Evolutionary conservation across 2,113 vertebrate species (phyloP).

Genomic region (Ctenomys sociabilis): DNA sequence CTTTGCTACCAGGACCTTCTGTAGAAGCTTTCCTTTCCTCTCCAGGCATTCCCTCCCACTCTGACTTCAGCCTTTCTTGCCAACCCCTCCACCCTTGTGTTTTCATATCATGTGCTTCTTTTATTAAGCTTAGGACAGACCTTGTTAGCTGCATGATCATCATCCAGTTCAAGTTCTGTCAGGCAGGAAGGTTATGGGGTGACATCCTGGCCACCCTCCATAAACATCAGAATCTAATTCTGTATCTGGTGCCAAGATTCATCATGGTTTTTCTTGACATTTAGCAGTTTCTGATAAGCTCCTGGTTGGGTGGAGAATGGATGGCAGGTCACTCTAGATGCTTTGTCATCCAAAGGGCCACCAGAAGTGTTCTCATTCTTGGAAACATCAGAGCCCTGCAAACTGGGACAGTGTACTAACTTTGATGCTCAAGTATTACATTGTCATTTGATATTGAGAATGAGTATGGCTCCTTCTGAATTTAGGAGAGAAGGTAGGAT

Average conservation of each 20-base stretch:
- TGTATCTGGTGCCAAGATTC: not conserved
- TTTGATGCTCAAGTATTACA: not conserved
- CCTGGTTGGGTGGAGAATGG: not conserved
- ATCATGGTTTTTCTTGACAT: not conserved
- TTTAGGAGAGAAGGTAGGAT: not conserved
- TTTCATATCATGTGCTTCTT: not conserved
- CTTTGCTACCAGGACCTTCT: constrained; percentile 50
- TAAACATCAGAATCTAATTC: not conserved
- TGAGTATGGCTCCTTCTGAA: not conserved
- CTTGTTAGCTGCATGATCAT: not conserved
- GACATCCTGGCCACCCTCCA: not conserved
- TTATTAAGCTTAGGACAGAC: not conserved
- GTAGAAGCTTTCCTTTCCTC: constrained; percentile 22
- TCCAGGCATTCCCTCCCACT: not conserved
- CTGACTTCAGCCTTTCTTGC: not conserved
- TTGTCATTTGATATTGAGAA: not conserved
- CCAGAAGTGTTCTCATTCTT: not conserved
- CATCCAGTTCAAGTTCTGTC: not conserved
- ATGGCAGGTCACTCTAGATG: not conserved
- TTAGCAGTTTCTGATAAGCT: not conserved
- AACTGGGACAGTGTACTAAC: not conserved
- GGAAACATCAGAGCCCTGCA: not conserved
- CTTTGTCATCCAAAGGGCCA: not conserved
- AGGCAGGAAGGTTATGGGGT: not conserved
- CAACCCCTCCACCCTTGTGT: not conserved